phyloP scores from a whole-genome alignment of 2,797 vertebrate species.

The Polyboroides typus region DNA sequence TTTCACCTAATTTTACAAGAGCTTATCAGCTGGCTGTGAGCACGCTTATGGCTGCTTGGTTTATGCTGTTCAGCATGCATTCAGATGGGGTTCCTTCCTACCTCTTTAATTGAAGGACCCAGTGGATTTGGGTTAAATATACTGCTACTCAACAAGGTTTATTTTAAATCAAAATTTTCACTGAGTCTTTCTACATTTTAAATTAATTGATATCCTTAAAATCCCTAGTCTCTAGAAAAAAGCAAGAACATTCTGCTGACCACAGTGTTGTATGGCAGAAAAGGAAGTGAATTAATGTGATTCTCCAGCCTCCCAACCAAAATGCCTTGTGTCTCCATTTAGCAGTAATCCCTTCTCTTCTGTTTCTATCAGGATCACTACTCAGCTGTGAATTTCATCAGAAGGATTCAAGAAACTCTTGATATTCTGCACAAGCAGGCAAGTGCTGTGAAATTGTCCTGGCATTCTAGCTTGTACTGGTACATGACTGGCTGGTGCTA shows the following conservation, averaged over 20 bases:
- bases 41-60: neutral
- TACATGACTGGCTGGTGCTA: neutral
- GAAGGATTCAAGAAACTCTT: slow-evolving; percentile 82
- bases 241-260: neutral
- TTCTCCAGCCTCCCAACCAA: neutral
- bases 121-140: neutral
- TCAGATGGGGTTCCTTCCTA: neutral
- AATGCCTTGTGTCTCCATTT: neutral
- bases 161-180: neutral
- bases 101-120: neutral
- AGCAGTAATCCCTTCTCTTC: neutral
- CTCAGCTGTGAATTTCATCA: slow-evolving; percentile 79
- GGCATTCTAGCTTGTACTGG: neutral
- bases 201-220: neutral
- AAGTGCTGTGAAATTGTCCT: neutral
- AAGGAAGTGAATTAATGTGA: neutral
- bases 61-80: neutral
- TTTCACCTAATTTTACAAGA: neutral
- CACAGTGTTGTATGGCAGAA: neutral
- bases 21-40: neutral
- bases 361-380: slow-evolving; percentile 70
- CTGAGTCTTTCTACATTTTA: neutral
- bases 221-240: neutral
- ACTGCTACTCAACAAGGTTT: neutral
- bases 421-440: slow-evolving; percentile 88